Evolutionary conservation across 2,113 vertebrate species (phyloP), one percentile per base, ranked within the genome.

Genomic region (Syngnathus scovelli): DNA sequence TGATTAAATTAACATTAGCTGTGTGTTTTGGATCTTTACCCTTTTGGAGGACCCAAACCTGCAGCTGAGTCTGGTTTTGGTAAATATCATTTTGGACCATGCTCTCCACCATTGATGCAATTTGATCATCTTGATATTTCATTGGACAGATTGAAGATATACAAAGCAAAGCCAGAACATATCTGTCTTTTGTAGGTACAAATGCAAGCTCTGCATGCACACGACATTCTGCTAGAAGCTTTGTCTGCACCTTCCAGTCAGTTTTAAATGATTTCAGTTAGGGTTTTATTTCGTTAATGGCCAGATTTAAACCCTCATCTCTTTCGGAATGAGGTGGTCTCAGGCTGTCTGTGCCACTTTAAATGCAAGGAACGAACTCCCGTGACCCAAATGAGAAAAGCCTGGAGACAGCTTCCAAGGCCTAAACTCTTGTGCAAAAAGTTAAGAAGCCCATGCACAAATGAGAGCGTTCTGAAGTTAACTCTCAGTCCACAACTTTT

Each of bases 401-500:
- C 61, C 61, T 16, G 1, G 21, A 15, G 61, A 23, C 21, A 27
- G 61, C 41, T 44, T 62, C 61, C 61, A 13, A 62, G 61, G 61
- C 41, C 54, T 67, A 65, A 85, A 84, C 85, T 82, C 71, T 83
- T 83, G 67, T 55, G 71, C 59, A 62, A 70, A 60, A 83, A 88
- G 80, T 85, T 86, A 68, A 81, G 77, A 76, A 19, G 12, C 70
- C 27, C 66, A 54, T 68, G 41, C 70, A 67, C 78, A 86, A 88
- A 86, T 74, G 77, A 88, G 82, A 38, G 66, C 60, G 21, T 61
- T 81, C 76, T 81, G 69, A 86, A 89, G 84, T 88, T 78, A 80
- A 78, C 79, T 81, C 82, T 83, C 6, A 67, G 75, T 79, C 84
- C 81, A 77, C 81, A 91, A 91, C 86, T 90, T 91, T 62, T 39